A percentile compares a stretch with the other conserved stretches of the same genome.
Conservation (phyloP, 2,113 vertebrate genomes). For the Ceyx margarethae region DNA sequence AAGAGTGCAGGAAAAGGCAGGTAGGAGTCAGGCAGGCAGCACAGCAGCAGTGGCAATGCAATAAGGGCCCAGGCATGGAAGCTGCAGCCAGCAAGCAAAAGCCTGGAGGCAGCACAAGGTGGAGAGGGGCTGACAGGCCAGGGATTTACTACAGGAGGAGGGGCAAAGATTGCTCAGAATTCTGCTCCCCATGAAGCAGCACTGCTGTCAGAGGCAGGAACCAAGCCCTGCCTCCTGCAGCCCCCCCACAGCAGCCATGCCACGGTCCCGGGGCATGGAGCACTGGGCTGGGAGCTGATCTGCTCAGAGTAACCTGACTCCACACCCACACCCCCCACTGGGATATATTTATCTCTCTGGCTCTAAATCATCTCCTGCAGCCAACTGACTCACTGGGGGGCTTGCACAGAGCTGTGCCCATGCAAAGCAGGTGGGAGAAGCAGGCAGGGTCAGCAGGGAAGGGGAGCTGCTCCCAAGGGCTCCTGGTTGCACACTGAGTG, state of each 20-base stretch:
- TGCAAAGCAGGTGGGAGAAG: slow-evolving; percentile 43
- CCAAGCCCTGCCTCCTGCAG: not conserved
- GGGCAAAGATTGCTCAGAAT: not conserved
- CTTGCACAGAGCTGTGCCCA: slow-evolving; percentile 33
- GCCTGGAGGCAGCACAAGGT: fast-evolving
- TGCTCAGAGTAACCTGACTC: slow-evolving; percentile 29
- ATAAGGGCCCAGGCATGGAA: not conserved
- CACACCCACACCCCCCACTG: not conserved
- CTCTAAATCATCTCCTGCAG: not conserved
- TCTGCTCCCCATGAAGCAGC: not conserved
- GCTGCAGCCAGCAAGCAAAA: not conserved
- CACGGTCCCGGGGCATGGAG: not conserved
- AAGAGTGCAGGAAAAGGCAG: not conserved
- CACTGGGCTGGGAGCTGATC: not conserved
- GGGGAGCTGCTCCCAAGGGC: not conserved
- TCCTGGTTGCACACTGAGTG: not conserved
- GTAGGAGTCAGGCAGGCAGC: not conserved
- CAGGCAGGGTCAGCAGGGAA: not conserved
- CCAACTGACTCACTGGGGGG: slow-evolving; percentile 15
- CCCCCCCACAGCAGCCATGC: slow-evolving; percentile 4
- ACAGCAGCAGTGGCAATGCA: not conserved
- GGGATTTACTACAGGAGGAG: slow-evolving; percentile 6
- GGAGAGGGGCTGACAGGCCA: not conserved
- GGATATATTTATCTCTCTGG: too few relatives aligned
- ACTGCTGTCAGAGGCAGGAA: not conserved